A percentile compares a stretch with the other conserved stretches of the same genome.
phyloP scores from a whole-genome alignment of 1,140 invertebrate species.

The Delia radicum region DNA sequence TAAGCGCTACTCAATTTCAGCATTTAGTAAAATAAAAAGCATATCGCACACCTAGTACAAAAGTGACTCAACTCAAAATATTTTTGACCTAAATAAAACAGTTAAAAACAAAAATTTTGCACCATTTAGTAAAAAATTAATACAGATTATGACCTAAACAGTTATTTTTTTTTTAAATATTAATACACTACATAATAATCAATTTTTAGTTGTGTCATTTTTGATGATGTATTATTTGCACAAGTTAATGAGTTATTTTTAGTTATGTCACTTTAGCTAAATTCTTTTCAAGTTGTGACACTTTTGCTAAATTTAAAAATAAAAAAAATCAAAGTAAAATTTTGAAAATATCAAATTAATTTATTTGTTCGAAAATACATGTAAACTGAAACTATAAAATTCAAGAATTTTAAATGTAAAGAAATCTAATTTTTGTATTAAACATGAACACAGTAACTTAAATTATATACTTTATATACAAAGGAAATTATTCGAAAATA shows the following conservation, averaged over 20 bases:
- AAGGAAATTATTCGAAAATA: background rate
- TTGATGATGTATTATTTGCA: background rate
- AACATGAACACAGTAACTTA: background rate
- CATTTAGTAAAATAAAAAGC: too few relatives aligned
- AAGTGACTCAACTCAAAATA: too few relatives aligned
- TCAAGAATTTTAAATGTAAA: background rate
- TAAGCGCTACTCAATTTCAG: too few relatives aligned
- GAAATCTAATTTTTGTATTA: background rate
- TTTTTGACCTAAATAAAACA: too few relatives aligned
- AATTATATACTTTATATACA: background rate
- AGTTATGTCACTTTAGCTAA: background rate
- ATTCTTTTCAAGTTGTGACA: background rate
- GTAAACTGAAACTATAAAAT: background rate
- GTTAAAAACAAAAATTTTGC: too few relatives aligned
- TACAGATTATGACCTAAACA: too few relatives aligned
- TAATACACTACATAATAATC: background rate
- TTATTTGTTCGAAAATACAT: background rate
- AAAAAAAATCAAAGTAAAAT: background rate
- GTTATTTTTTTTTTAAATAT: too few relatives aligned
- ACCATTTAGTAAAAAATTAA: too few relatives aligned
- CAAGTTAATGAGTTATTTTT: background rate
- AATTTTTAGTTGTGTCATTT: background rate
- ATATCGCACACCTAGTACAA: too few relatives aligned
- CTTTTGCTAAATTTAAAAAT: background rate
- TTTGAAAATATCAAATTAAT: background rate